Evolutionary conservation across 2,888 invertebrate genomes (phyloP).

Genomic region (Scaptomyza cyrtandrae): DNA sequence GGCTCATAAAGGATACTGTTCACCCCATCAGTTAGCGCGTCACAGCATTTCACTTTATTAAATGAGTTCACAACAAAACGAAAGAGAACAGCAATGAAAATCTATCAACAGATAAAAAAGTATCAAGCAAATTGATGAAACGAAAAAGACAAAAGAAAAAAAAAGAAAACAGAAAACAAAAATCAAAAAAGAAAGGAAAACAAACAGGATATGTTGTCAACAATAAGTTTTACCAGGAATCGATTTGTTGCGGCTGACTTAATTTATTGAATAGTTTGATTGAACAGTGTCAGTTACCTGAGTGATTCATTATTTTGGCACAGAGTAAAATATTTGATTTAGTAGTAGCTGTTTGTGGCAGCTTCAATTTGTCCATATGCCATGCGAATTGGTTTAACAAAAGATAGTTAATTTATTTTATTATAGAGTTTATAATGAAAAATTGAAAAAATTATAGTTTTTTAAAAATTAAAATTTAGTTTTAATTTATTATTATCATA

Average conservation of each 20-base stretch:
- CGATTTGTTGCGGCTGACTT: constrained; percentile 37
- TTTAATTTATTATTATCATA: no score
- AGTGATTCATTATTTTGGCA: constrained; percentile 35
- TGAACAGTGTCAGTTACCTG: constrained; percentile 35
- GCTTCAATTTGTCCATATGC: constrained; percentile 18
- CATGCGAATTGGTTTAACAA: neutral
- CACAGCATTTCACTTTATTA: constrained; percentile 25
- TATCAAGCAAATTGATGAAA: constrained; percentile 17
- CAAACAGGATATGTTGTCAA: constrained; percentile 11
- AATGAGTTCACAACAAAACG: constrained; percentile 40
- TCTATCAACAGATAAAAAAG: constrained; percentile 2
- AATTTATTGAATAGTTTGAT: constrained; percentile 54
- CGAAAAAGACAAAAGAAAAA: neutral
- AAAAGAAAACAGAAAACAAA: neutral
- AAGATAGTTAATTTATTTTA: no score
- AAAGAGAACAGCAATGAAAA: constrained; percentile 3
- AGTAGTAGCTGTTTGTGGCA: neutral
- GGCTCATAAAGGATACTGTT: constrained; percentile 20
- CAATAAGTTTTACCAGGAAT: constrained; percentile 38
- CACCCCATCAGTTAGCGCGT: constrained; percentile 53
- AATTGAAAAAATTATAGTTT: no score
- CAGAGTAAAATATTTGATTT: constrained; percentile 32
- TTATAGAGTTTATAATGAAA: no score
- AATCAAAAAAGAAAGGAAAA: neutral
- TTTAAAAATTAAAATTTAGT: no score